Base-by-base conservation (phyloP, 2,888 invertebrate species). In the Cryptophagus acutangulus region DNA sequence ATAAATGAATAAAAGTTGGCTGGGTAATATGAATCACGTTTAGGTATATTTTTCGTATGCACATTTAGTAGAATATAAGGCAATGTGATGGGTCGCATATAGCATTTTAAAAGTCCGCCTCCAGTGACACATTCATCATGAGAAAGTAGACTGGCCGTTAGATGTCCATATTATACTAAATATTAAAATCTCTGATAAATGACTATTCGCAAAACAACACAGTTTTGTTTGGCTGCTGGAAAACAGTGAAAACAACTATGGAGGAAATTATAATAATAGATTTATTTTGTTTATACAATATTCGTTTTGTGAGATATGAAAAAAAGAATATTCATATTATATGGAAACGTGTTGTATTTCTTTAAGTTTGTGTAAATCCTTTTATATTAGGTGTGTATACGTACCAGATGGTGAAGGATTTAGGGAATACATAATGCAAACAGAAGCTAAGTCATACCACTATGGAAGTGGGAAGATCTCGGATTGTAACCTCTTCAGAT, bases 401-500 rank as follows among this genome's bases (percentile, higher is more conserved):
- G 59, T 56, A 58, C 58, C 62, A 65, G 59, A 59, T 63, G 62
- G 59, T 47, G 54, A 45, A 52, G 61, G 64, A 63, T 65, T 64
- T 64, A 54, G 48, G 50, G 62, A 63, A 66, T 65, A 63, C 64
- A 63, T 64, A 65, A 65, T 65, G 63, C 60, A 64, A 61, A 63
- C 54, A 54, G 48, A 49, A 50, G 55, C 57, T 58, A 61, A 62
- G 62, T 63, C 62, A 61, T 55, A 59, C 57, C 52, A 55, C 57
- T 54, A 57, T 58, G 52, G 59, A 61, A 58, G 57, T 59, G 57
- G 50, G 58, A 58, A 59, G 57, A 61, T 60, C 55, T 51, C 51
- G 55, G 55, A 60, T 59, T 59, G 58, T 57, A 59, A 59, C 62
- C 59, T 57, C 57, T 56, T 53, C 57, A 60, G 59, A 55, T 58